phyloP scores from a whole-genome alignment of 2,113 vertebrate species.

The Cyphomyrus plagiostoma region DNA sequence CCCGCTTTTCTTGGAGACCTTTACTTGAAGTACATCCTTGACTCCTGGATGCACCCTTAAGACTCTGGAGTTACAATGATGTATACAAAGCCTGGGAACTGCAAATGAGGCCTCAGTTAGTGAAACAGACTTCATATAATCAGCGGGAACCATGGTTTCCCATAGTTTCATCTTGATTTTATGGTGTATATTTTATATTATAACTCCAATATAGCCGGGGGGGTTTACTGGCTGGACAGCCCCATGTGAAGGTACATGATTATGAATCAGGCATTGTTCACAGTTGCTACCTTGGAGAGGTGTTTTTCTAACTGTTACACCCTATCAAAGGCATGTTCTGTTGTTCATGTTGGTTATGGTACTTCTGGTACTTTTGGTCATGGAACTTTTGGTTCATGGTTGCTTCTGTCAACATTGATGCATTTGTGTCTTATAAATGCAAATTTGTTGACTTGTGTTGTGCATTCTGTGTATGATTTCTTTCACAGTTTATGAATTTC shows the following conservation, averaged over 20 bases:
- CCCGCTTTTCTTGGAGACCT: background rate
- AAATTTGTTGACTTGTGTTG: background rate
- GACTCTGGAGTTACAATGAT: background rate
- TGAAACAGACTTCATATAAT: background rate
- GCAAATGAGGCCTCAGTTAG: background rate
- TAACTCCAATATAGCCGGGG: background rate
- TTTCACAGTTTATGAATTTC: background rate
- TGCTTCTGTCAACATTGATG: background rate
- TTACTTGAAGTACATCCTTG: background rate
- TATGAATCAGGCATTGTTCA: background rate
- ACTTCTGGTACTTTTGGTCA: no score
- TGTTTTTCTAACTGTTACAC: background rate
- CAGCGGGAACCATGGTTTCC: background rate
- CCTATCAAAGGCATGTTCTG: background rate
- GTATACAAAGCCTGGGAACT: background rate
- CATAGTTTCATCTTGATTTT: background rate
- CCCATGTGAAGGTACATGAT: background rate
- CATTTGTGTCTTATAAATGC: background rate
- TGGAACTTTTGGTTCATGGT: no score
- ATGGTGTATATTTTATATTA: background rate
- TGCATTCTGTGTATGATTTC: background rate
- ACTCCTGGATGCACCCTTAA: slow-evolving; percentile 16
- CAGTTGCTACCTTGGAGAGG: background rate
- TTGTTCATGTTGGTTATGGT: background rate
- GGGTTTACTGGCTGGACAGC: background rate